A percentile compares a stretch with the other conserved stretches of the same genome.
phyloP scores from a whole-genome alignment of 2,888 invertebrate genomes.

The Limulus polyphemus region DNA sequence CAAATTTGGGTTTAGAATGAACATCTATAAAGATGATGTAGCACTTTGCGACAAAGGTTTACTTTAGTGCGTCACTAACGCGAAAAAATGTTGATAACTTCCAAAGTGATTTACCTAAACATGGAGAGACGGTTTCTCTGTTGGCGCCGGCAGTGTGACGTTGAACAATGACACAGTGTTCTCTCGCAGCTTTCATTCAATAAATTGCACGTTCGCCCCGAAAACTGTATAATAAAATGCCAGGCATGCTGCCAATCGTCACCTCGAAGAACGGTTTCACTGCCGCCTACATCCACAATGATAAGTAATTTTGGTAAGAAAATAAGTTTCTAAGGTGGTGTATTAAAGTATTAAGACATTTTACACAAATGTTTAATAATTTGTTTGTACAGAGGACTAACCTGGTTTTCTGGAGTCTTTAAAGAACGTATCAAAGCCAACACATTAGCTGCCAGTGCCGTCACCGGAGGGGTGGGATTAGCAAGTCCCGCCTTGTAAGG shows the following conservation, averaged over 20 bases:
- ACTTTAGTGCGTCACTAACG: too few species aligned
- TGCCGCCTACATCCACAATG: too few species aligned
- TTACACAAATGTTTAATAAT: too few species aligned
- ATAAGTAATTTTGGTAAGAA: too few species aligned
- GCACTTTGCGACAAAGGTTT: too few species aligned
- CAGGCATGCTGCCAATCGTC: constrained; percentile 1
- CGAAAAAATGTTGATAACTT: too few species aligned
- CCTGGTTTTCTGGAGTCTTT: too few species aligned
- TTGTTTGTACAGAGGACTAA: too few species aligned
- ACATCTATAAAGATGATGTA: too few species aligned
- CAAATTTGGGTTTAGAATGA: too few species aligned
- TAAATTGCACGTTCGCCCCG: background rate
- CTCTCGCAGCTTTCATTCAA: background rate
- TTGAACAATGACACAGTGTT: background rate
- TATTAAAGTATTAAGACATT: too few species aligned
- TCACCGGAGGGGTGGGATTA: constrained; percentile 31
- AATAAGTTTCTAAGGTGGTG: too few species aligned
- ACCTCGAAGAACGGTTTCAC: background rate
- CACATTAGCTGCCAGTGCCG: constrained; percentile 30
- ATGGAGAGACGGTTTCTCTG: background rate
- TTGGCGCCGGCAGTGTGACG: constrained; percentile 1
- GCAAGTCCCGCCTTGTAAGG: constrained; percentile 22
- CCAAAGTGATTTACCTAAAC: background rate
- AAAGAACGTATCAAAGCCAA: constrained; percentile 6
- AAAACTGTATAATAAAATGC: background rate